Base-by-base conservation (phyloP, 2,888 invertebrate species). In the Drosophila macrospina region DNA sequence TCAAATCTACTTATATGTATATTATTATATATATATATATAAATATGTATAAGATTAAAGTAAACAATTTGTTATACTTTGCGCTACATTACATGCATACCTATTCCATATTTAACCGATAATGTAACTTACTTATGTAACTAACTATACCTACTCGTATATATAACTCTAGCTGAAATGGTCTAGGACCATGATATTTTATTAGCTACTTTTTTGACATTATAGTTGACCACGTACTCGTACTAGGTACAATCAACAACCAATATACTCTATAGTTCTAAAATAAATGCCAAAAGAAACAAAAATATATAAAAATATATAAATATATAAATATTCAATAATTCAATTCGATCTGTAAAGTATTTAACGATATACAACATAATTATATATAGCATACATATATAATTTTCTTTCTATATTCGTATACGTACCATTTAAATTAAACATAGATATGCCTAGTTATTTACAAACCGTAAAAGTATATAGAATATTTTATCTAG, bases 11-110 rank as follows among this genome's bases (percentile, higher is more conserved):
- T 44, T 24, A 51, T 61, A 77, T 62, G 44, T 78, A 78, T 76
- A 74, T 81, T 70, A 74, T 73, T 68, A 74, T 69, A 75, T 73
- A 55, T 56, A 69, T 64, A 66, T 78, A 63, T 73, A 57, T 67
- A 52, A 44, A 69, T 64, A 66, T 78, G 65, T 73, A 57, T 67
- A 52, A 44, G 63, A 64, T 44, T 75, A 83, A 87, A 75, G 90
- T 90, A 90, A 89, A 78, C 74, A 66, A 79, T 87, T 89, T 90
- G 88, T 87, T 86, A 80, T 89, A 89, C 89, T 89, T 86, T 86
- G 89, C 88, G 88, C 89, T 86, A 88, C 88, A 86, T 89, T 88
- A 78, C 86, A 86, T 86, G 80, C 89, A 89, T 86, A 88, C 75
- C 79, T 85, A 81, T 84, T 74, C 66, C 88, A 86, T 89, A 86